Conservation (phyloP, 2,888 invertebrate species). For the Drosophila phalerata region DNA sequence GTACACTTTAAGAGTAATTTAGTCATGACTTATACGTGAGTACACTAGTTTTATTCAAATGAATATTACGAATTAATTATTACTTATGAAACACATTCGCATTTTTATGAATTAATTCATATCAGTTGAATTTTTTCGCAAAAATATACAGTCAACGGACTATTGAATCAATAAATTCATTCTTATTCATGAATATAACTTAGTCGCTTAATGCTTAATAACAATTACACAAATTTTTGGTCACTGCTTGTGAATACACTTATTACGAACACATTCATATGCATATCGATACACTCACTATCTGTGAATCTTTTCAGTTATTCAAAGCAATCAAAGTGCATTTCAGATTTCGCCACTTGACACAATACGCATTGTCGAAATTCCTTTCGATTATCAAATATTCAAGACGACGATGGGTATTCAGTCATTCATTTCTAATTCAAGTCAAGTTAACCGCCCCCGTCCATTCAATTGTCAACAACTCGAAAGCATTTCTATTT, state of each 20-base stretch:
- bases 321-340: constrained; percentile 15
- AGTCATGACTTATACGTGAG: constrained; percentile 1
- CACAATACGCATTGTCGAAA: background rate
- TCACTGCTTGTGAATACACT: background rate
- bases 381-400: constrained; percentile 15
- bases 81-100: background rate
- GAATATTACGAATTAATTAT: background rate
- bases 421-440: constrained; percentile 15
- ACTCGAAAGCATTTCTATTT: constrained; percentile 17
- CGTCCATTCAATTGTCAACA: background rate
- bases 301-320: constrained; percentile 6
- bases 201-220: background rate
- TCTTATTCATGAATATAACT: background rate
- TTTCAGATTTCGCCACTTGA: constrained; percentile 9
- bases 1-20: background rate
- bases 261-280: background rate
- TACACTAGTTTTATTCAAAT: background rate
- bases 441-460: background rate
- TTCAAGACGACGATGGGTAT: constrained; percentile 7
- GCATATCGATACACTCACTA: background rate
- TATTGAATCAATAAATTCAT: background rate
- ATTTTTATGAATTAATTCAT: background rate
- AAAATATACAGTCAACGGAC: background rate
- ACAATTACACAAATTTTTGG: background rate
- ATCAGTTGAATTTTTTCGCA: background rate